A percentile compares a stretch with the other conserved stretches of the same genome.
Conservation (phyloP, 2,113 vertebrate species). For the Mungos mungo region DNA sequence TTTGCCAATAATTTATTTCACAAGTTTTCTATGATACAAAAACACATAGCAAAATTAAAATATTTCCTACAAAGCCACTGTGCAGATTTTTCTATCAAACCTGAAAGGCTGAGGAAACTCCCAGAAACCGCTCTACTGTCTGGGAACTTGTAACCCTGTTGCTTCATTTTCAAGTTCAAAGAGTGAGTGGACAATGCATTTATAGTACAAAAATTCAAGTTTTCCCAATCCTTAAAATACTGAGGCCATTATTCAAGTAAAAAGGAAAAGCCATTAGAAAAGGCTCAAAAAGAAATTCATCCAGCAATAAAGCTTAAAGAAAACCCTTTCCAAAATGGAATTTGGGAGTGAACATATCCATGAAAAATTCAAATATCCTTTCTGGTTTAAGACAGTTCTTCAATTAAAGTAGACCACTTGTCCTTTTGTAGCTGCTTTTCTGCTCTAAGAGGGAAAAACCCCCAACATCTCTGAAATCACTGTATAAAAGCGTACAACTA, state of each 20-base stretch:
- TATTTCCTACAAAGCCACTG: constrained; percentile 55
- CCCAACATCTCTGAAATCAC: not conserved
- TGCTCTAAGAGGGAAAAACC: not conserved
- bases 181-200: constrained; percentile 30
- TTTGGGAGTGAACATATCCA: constrained; percentile 1
- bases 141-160: constrained; percentile 2
- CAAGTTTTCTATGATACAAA: constrained; percentile 45
- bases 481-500: constrained; percentile 41
- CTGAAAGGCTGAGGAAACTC: constrained; percentile 63
- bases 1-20: constrained; percentile 69
- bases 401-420: constrained; percentile 12
- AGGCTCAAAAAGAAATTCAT: constrained; percentile 50
- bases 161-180: constrained; percentile 65
- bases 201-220: constrained; percentile 70
- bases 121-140: not conserved
- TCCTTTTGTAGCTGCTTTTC: not conserved
- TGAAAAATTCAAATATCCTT: constrained; percentile 56
- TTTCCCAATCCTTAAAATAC: constrained; percentile 61
- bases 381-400: constrained; percentile 21
- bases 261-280: constrained; percentile 54
- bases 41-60: constrained; percentile 61
- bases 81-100: constrained; percentile 64
- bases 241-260: constrained; percentile 65
- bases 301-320: constrained; percentile 32
- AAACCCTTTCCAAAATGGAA: constrained; percentile 50